Evolutionary conservation across 2,888 invertebrate genomes (phyloP).

Genomic region (Scrobipalpa costella): DNA sequence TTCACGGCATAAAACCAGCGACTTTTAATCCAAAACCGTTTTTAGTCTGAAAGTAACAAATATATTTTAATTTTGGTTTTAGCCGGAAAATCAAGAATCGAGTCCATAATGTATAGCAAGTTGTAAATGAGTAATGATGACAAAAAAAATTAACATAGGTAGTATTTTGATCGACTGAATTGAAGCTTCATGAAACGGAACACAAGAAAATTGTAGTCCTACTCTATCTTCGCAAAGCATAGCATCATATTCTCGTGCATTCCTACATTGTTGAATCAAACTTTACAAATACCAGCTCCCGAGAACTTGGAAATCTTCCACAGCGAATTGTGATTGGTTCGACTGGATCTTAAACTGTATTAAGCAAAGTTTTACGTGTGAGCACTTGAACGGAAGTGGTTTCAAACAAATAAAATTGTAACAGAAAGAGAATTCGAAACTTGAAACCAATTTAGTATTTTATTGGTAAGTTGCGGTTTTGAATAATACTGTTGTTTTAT

Average conservation of each 20-base stretch:
- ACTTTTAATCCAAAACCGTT: too few relatives aligned
- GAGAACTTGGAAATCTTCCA: slow-evolving; percentile 6
- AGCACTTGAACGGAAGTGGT: neutral
- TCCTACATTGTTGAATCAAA: slow-evolving; percentile 1
- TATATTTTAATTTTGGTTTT: too few relatives aligned
- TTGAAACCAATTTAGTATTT: neutral
- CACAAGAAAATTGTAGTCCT: too few relatives aligned
- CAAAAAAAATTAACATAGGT: too few relatives aligned
- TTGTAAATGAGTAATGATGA: too few relatives aligned
- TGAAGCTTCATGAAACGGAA: too few relatives aligned
- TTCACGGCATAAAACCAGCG: too few relatives aligned
- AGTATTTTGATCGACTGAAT: too few relatives aligned
- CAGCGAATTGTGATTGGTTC: slow-evolving; percentile 8
- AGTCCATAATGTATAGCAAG: too few relatives aligned
- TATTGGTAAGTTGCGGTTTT: neutral
- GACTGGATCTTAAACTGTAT: slow-evolving; percentile 7
- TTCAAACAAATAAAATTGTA: neutral
- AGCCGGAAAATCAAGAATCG: too few relatives aligned
- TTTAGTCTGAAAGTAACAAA: too few relatives aligned
- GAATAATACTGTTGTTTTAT: too few relatives aligned
- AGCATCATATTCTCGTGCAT: neutral
- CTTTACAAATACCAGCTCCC: slow-evolving; percentile 12
- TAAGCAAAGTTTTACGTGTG: neutral
- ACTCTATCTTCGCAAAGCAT: neutral
- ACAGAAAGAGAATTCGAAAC: neutral